phyloP scores from a whole-genome alignment of 2,888 invertebrate genomes.

The Amiota communis region DNA sequence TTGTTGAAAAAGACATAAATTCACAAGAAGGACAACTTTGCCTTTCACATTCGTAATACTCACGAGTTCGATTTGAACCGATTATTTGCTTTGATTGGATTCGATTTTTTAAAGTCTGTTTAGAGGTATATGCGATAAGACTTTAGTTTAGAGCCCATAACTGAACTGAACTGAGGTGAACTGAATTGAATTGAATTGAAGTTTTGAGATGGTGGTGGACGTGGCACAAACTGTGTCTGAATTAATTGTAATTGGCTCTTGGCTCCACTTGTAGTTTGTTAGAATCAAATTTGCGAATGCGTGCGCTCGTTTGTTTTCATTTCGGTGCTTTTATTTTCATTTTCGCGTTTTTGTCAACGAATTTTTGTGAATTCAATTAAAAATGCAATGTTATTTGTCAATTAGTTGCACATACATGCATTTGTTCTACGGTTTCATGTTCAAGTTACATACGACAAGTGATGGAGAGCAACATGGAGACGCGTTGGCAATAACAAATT shows the following conservation, averaged over 20 bases:
- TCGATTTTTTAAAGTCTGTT: background rate
- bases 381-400: slow-evolving; percentile 34
- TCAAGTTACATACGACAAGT: background rate
- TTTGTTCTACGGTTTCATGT: slow-evolving; percentile 13
- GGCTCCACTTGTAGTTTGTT: slow-evolving; percentile 20
- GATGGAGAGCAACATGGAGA: slow-evolving; percentile 2
- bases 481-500: background rate
- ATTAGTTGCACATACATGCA: slow-evolving; percentile 33
- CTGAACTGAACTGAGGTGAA: no score
- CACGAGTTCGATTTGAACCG: no score
- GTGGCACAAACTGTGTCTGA: slow-evolving; percentile 3
- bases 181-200: no score
- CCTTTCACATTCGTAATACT: slow-evolving; percentile 20
- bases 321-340: slow-evolving; percentile 24
- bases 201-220: no score
- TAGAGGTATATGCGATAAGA: no score
- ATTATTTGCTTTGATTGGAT: background rate
- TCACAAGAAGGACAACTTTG: slow-evolving; percentile 23
- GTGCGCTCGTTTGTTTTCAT: slow-evolving; percentile 1
- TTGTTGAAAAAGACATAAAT: slow-evolving; percentile 7
- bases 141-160: no score
- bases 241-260: slow-evolving; percentile 31
- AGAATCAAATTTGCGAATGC: slow-evolving; percentile 23
- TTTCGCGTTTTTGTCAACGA: background rate
- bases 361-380: slow-evolving; percentile 6